Base-by-base conservation (phyloP, 2,888 invertebrate species). In the Lasioglossum pauxillum region DNA sequence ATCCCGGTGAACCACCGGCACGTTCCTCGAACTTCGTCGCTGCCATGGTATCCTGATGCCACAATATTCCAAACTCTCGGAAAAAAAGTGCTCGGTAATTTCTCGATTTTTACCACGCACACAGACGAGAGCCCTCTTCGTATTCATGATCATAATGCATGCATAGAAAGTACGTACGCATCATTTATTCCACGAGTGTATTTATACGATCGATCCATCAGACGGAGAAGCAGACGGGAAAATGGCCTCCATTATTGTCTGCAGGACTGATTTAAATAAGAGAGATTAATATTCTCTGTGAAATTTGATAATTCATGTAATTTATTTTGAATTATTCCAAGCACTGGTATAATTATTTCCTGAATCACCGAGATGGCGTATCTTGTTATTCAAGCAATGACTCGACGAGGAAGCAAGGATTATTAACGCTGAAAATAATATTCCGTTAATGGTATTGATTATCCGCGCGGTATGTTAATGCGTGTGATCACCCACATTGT, bases 1-100 rank as follows among this genome's bases (percentile, higher is more conserved):
- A 69, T 44, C 69, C 75, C 84, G 81, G 87, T 5, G 77, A 88
- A 83, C 83, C 7, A 31, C 41, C 46, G 16, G 16, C 53, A 1
- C 53, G 87, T 67, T 67, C 86, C 85, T 80, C 60, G 41, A 83
- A 82, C 90, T 84, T 87, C 83, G 85, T 46, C 75, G 78, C 77
- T 69, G 38, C 90, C 91, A 94, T 94, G 91, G 78, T 94, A 93
- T 90, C 94, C 94, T 94, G 94, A 87, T 94, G 92, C 87, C 87
- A 78, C 88, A 83, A 91, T 91, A 91, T 91, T 89, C 88, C 87
- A 86, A 89, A 88, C 90, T 92, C 90, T 89, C 91, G 90, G 93
- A 93, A 93, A 92, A 88, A 84, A 87, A 83, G 75, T 77, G 41
- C 31, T 7, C 41, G n/a, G 8, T 19, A 44, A 69, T n/a, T 31